Percentiles rank a stretch among this genome's conserved stretches.
Conservation (phyloP, 92 coral and sea anemone genomes). For the Phenganax subtilis region DNA sequence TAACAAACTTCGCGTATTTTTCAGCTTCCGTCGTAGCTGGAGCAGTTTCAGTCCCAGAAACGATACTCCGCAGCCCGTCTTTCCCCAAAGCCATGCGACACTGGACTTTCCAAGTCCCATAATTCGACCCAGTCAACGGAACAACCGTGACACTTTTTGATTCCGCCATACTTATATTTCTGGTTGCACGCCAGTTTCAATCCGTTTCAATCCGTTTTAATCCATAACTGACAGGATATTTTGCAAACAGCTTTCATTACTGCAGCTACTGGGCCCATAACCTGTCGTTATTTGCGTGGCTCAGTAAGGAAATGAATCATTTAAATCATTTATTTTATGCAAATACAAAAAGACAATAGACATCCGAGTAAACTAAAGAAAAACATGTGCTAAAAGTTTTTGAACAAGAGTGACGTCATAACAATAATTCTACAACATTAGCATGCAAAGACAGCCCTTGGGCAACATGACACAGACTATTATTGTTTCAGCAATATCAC, state of each 20-base stretch:
- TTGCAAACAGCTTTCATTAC: not conserved
- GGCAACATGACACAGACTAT: too few relatives aligned
- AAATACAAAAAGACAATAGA: too few relatives aligned
- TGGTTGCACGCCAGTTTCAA: not conserved
- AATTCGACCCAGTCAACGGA: conserved; percentile 53
- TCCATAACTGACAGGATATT: not conserved
- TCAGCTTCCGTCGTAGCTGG: conserved; percentile 48
- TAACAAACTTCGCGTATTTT: conserved; percentile 33
- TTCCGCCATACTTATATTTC: conserved; percentile 3
- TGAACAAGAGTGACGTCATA: too few relatives aligned
- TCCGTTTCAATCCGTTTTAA: too few relatives aligned
- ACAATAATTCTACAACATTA: too few relatives aligned
- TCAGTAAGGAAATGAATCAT: too few relatives aligned
- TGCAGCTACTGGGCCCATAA: conserved; percentile 19
- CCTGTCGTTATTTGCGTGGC: not conserved
- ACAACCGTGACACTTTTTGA: conserved; percentile 34
- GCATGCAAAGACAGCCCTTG: too few relatives aligned
- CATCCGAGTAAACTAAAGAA: too few relatives aligned
- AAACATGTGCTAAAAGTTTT: too few relatives aligned
- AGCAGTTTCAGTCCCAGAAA: conserved; percentile 48
- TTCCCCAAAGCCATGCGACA: conserved; percentile 55
- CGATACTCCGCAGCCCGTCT: conserved; percentile 55
- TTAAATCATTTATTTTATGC: too few relatives aligned
- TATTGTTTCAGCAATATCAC: too few relatives aligned
- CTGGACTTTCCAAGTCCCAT: conserved; percentile 56